phyloP scores from a whole-genome alignment of 2,113 vertebrate species.

The Tragelaphus imberbis region DNA sequence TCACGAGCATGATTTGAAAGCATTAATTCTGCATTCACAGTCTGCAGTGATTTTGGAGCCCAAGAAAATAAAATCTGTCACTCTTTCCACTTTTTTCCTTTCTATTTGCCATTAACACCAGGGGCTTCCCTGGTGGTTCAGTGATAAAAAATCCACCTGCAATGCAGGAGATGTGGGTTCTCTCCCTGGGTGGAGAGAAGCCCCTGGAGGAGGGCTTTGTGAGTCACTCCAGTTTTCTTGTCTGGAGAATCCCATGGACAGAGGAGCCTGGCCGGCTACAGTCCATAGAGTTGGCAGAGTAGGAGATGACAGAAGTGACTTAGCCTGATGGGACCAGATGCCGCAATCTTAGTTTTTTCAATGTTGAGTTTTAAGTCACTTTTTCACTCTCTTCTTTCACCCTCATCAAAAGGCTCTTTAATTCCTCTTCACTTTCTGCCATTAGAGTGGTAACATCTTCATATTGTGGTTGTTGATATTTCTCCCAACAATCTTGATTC shows the following conservation, averaged over 20 bases:
- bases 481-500: background rate
- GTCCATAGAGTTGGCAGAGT: background rate
- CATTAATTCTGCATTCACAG: background rate
- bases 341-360: background rate
- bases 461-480: background rate
- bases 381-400: background rate
- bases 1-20: background rate
- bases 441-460: background rate
- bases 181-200: background rate
- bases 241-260: background rate
- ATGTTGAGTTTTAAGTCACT: background rate
- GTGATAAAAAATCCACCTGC: background rate
- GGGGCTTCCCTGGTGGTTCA: background rate
- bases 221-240: background rate
- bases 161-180: background rate
- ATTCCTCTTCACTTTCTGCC: background rate
- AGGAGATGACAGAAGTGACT: background rate
- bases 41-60: background rate
- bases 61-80: background rate
- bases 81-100: background rate
- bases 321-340: background rate
- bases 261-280: background rate
- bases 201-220: background rate
- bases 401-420: background rate
- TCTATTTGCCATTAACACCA: background rate